Evolutionary conservation across 2,797 vertebrate species (phyloP), one percentile per base, ranked within the genome.

Genomic region (Tarsius wallacei): DNA sequence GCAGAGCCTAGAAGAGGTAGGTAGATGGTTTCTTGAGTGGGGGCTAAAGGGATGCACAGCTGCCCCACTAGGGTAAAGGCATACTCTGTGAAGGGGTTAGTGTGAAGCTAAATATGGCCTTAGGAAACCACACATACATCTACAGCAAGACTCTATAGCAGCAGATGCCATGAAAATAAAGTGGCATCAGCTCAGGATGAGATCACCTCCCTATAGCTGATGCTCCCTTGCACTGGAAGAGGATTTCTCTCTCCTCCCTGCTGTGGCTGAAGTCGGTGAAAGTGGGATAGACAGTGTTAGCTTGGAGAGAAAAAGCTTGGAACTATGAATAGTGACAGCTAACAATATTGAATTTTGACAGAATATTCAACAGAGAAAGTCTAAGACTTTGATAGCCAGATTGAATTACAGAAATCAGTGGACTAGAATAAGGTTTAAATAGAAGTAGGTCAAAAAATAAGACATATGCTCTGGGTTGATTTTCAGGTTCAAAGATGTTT

Each of bases 341-440:
- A 78, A 63, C 42, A 90, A 90, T 42, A 91, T 8, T 68, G 53
- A 68, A 81, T 94, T 95, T 68, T 95, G 70, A 77, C 90, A 90
- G 61, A 90, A 53, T 21, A 33, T 83, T 93, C 87, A 92, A 81
- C 55, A 61, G 51, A 87, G 53, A 88, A 42, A 70, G 51, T 57
- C 64, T 16, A 82, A 61, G 55, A 71, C 26, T 85, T 89, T 84
- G 78, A 93, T 85, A 88, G 88, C 63, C 57, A 95, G 64, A 64
- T 61, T 76, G 31, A 11, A 90, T 86, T 81, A 85, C 8, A 70
- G 92, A 93, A 26, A 76, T 74, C 57, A 76, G n/a, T 80, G 61
- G n/a, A 90, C 77, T 71, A 88, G 85, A 73, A 47, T 42, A 61
- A 74, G 14, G 47, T 57, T 95, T 88, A 85, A 93, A 68, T 47